Base-by-base conservation (phyloP, 2,888 invertebrate species). In the Eupeodes latifasciatus region DNA sequence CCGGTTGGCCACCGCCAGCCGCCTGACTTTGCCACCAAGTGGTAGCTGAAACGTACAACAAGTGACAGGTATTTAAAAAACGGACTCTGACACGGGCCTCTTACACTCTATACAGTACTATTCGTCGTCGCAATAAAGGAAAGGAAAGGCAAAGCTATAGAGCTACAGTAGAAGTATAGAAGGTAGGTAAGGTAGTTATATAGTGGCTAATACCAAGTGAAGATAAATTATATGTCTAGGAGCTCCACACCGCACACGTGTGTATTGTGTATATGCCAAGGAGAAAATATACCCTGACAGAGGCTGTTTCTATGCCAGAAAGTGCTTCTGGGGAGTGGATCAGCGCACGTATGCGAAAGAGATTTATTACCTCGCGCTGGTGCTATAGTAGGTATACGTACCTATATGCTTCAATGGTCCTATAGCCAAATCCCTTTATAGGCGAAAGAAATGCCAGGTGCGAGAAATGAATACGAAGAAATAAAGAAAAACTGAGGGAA, bases 41-140 rank as follows among this genome's bases (percentile, higher is more conserved):
- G 55, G 86, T 86, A 86, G 86, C 86, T 82, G 64, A 83, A 86
- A 87, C 84, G 75, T 85, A 88, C 81, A 85, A 85, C 88, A 89
- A 89, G 89, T 89, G 89, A 89, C 89, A 89, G 85, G 85, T 89
- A 89, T 89, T 89, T 89, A 85, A 71, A 81, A 81, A 81, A 71
- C 77, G 75, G 75, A 78, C 85, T 79, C 84, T 81, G 88, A 89
- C 88, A 89, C 81, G 88, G 84, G 85, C 64, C 81, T 81, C 81
- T 88, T 81, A 57, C 78, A 77, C 74, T 67, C 27, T 47, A 57
- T 47, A 57, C 19, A 16, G 5, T 1, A 34, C 12, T 34, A 67
- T 36, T 66, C 27, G 27, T 55, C 53, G 66, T 62, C 40, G 49
- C 61, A 64, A 69, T 69, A 44, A 49, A 66, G 36, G 53, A 71